These are phyloP conservation scores for Cosmopolites sordidus DNA, from an alignment of 2,888 invertebrate species.

Conservation along the genomic window DNA sequence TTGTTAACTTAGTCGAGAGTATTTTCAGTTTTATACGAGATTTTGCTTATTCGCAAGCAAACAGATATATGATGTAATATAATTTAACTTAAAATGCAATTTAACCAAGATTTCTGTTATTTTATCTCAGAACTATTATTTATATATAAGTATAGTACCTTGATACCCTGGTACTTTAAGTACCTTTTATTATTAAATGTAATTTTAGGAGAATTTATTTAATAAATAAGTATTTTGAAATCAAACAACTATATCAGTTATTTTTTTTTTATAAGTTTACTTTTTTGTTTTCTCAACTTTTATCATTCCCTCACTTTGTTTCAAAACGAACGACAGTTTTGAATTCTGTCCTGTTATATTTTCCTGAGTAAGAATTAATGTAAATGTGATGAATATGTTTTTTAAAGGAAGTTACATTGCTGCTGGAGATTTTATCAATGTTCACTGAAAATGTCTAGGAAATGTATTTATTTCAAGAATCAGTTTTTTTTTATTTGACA, in stretches of 20 bases:
- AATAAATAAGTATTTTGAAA: slow-evolving; percentile 23
- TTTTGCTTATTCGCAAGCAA: neutral
- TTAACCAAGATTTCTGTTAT: slow-evolving; percentile 4
- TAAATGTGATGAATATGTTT: too few relatives aligned
- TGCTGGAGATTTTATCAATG: too few relatives aligned
- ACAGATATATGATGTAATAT: neutral
- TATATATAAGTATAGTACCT: slow-evolving; percentile 19
- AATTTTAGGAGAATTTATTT: slow-evolving; percentile 20
- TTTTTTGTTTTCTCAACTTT: neutral
- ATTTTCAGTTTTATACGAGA: slow-evolving; percentile 3
- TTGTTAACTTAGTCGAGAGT: slow-evolving; percentile 12
- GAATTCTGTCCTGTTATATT: slow-evolving; percentile 9
- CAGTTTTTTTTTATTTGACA: too few relatives aligned
- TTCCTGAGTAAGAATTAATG: slow-evolving; percentile 23
- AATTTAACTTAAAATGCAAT: neutral
- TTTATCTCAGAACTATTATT: slow-evolving; percentile 11
- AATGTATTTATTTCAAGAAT: too few relatives aligned
- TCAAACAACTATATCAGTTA: neutral
- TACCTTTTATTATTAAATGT: slow-evolving; percentile 21
- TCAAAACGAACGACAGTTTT: neutral
- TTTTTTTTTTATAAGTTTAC: neutral
- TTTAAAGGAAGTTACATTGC: neutral
- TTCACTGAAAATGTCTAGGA: too few relatives aligned
- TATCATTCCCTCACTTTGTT: too few relatives aligned
- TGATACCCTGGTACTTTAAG: slow-evolving; percentile 17